Evolutionary conservation across 1,140 invertebrate species (phyloP), one percentile per base, ranked within the genome.

Genomic region (Calosoma granatense): DNA sequence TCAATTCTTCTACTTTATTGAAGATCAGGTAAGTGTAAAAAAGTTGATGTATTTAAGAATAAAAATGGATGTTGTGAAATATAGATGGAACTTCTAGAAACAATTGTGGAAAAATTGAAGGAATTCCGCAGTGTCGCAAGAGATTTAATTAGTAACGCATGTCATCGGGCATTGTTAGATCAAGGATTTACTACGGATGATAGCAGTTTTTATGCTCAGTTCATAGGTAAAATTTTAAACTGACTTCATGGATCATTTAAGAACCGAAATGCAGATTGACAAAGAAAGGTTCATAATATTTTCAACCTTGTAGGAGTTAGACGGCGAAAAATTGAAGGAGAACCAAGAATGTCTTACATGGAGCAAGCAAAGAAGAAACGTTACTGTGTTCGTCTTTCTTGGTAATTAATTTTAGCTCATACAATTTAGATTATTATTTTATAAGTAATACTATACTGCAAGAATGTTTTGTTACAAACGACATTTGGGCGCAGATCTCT

Each of bases 321-420:
- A 11, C 41, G 41, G 17, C 3, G 41, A 17, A 47, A 47, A 47
- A 12, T 53, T 17, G 51, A 53, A 21, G 19, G 51, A 53, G 77
- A 76, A 20, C 63, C 61, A 60, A 86, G 81, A 64, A 85, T 90
- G 77, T 86, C 85, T 20, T 92, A 90, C 64, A 89, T 87, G 22
- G 84, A 92, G 63, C 87, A 91, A 63, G 85, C 86, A 0, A 83
- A 84, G 57, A 93, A 92, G 65, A 76, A 84, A 58, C 79, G 82
- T 54, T 85, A 86, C 63, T 91, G 88, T 67, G 78, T 82, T 62
- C 74, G 81, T 20, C 73, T 89, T 0, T 79, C 81, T 15, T 78
- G 83, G 85, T 89, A 74, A 63, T 67, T 64, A 53, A 23, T 52
- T 30, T 14, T 6, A 30, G n/a, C n/a, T n/a, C n/a, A n/a, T n/a